Evolutionary conservation across 1,140 invertebrate genomes (phyloP), one percentile per base, ranked within the genome.

Genomic region (Lasioglossum albipes): DNA sequence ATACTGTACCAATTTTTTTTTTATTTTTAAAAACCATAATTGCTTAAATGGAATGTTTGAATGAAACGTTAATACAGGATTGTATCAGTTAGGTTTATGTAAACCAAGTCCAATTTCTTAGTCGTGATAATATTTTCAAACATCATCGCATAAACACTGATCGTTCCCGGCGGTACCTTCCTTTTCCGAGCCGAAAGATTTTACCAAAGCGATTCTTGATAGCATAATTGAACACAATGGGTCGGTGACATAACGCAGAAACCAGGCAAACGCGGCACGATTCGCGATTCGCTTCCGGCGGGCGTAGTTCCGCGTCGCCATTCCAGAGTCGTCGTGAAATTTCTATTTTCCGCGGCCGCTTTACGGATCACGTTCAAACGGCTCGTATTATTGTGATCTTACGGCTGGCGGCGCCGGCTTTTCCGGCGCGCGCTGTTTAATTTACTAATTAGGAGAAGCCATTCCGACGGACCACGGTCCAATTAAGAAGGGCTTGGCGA

Each of bases 361-460:
- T 70, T 27, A 70, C 1, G 13, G 27, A 61, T 45, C 75, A 41
- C 61, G 62, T 73, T 62, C n/a, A 67, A 75, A 57, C 20, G 73
- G 52, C 49, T 13, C 27, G 16, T 22, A 42, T 68, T 49, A 68
- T 68, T 68, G n/a, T 16, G 41, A 65, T 57, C 52, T 16, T 20
- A 16, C n/a, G 3, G 1, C 27, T 12, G 20, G 10, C 27, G 42
- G 18, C 7, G 16, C 62, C 62, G 20, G 13, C 20, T 67, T 71
- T 78, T 71, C 7, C 42, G 1, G 13, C 13, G 57, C 9, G 20
- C 7, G 1, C 62, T 71, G 75, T 78, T 78, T 61, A 45, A 78
- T 62, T 69, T 54, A 66, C 66, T 77, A 77, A 77, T 77, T 77
- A 77, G 75, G 22, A 62, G 54, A 61, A 70, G 65, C 27, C 36